Base-by-base conservation (phyloP, 2,797 vertebrate species). In the Hoplostethus atlanticus region DNA sequence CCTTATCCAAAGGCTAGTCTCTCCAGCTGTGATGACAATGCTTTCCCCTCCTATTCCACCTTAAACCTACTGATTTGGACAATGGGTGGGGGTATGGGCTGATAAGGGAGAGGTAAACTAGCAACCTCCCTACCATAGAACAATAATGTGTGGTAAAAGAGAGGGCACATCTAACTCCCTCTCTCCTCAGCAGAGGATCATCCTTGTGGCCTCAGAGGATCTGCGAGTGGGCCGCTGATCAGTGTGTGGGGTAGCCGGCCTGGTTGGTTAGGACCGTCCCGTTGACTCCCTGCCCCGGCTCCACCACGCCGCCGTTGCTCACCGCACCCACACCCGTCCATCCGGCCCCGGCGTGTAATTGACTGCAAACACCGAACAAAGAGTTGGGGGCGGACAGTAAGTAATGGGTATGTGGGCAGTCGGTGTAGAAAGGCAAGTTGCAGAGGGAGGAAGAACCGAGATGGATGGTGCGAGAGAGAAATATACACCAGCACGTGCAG, bases 181-280 rank as follows among this genome's bases (percentile, higher is more conserved):
- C 80, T 54, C 73, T 84, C 80, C 73, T 84, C 83, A 69, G 76
- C 83, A 84, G 83, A 87, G 76, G 69, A 71, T 84, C 73, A 75
- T 88, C 83, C 82, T 74, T 36, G 80, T 77, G 84, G 82, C 83
- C 77, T 84, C 76, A 16, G 77, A 77, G 74, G 62, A 71, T 84
- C n/a, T 65, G 52, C 53, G 69, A 55, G 69, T 58, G 69, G 71
- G 67, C 57, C 72, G 6, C 69, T 54, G 89, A 92, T 97, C 95
- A 98, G 83, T 97, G 97, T 55, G 96, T 96, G 91, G 97, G 97
- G 89, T 96, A 98, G 84, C 96, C 96, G 3, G 96, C 94, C 87
- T 97, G 96, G 92, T 93, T 97, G 84, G 96, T 93, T 48, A 98
- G 88, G 92, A 98, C 93, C 30, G 95, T 95, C 69, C 96, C 96